Evolutionary conservation across 2,113 vertebrate species (phyloP).

Genomic region (Oreochromis tanganicae): DNA sequence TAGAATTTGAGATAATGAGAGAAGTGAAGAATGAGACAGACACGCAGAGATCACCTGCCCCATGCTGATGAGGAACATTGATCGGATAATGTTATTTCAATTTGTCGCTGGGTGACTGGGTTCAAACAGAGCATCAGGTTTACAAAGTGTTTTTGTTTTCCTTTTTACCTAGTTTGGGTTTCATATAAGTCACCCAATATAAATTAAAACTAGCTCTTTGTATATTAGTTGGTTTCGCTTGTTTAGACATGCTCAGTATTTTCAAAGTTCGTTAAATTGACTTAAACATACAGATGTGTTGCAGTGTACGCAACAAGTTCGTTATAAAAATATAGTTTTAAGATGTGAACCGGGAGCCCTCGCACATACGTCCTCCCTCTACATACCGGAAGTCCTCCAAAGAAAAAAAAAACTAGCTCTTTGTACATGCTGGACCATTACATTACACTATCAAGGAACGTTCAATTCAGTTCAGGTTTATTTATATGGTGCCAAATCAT

Average conservation of each 20-base stretch:
- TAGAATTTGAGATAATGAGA: constrained; percentile 14
- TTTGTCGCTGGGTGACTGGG: background rate
- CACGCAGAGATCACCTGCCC: background rate
- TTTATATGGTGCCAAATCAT: background rate
- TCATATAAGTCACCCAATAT: background rate
- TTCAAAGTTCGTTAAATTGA: too few species aligned
- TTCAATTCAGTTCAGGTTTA: background rate
- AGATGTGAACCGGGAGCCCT: too few species aligned
- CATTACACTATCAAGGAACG: background rate
- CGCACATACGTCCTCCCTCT: too few species aligned
- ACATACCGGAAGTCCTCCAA: too few species aligned
- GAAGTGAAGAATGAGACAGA: background rate
- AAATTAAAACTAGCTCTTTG: background rate
- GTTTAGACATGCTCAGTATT: too few species aligned
- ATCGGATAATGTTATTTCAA: background rate
- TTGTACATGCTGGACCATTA: background rate
- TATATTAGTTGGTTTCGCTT: too few species aligned
- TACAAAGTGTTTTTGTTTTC: background rate
- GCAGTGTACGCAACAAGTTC: too few species aligned
- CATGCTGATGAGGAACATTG: constrained; percentile 20
- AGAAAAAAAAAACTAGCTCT: background rate
- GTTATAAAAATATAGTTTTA: too few species aligned
- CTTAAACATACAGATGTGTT: too few species aligned
- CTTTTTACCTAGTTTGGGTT: background rate
- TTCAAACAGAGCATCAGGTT: background rate